Percentiles rank a stretch among this genome's conserved stretches.
phyloP scores from a whole-genome alignment of 2,797 vertebrate species.

The Danio jaintianensis region DNA sequence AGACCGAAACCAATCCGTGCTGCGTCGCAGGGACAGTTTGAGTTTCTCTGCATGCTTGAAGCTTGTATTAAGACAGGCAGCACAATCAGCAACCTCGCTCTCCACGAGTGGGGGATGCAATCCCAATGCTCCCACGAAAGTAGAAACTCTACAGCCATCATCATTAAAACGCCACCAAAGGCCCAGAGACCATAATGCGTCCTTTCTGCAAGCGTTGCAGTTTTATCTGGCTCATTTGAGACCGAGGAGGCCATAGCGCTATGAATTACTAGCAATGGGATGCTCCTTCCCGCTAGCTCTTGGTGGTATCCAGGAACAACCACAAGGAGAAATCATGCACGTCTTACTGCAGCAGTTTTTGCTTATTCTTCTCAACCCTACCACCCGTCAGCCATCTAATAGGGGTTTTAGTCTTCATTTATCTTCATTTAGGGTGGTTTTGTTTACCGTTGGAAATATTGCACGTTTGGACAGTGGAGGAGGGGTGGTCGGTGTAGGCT shows the following conservation, averaged over 20 bases:
- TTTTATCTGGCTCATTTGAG: slow-evolving; percentile 72
- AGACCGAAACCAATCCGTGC: not conserved
- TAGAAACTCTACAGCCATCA: slow-evolving; percentile 77
- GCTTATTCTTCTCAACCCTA: slow-evolving; percentile 57
- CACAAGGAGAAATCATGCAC: not conserved
- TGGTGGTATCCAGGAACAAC: slow-evolving; percentile 40
- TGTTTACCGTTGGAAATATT: slow-evolving; percentile 72
- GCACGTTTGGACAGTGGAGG: slow-evolving; percentile 49
- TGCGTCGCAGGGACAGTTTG: slow-evolving; percentile 39
- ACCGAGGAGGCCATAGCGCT: slow-evolving; percentile 62
- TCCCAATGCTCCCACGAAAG: slow-evolving; percentile 68
- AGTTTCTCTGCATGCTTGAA: slow-evolving; percentile 53
- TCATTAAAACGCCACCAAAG: slow-evolving; percentile 72
- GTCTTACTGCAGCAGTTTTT: slow-evolving; percentile 50
- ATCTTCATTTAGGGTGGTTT: slow-evolving; percentile 71
- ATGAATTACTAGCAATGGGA: slow-evolving; percentile 68
- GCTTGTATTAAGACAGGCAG: slow-evolving; percentile 53
- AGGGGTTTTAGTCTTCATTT: slow-evolving; percentile 70
- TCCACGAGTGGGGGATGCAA: slow-evolving; percentile 54
- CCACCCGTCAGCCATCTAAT: slow-evolving; percentile 68
- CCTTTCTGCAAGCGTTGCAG: slow-evolving; percentile 77
- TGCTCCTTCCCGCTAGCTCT: slow-evolving; percentile 53
- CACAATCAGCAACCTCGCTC: slow-evolving; percentile 53
- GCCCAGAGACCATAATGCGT: slow-evolving; percentile 71
- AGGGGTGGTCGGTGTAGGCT: slow-evolving; percentile 62